Percentiles rank a stretch among this genome's conserved stretches.
These are phyloP conservation scores for Sebastes kiyomatsui DNA, from an alignment of 2,797 vertebrate species.

Conservation along the genomic window DNA sequence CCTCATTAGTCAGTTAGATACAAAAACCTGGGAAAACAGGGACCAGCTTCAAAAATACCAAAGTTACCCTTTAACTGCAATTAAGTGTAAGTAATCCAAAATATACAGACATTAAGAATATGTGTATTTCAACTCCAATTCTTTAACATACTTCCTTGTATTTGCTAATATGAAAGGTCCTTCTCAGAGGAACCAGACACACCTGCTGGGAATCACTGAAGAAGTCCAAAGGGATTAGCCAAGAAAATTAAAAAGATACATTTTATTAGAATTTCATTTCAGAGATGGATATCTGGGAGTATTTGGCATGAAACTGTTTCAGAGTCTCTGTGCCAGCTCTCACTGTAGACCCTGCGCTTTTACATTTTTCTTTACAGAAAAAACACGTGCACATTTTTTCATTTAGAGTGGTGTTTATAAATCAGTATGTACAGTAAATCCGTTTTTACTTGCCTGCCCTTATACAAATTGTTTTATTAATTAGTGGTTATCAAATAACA, in stretches of 20 bases:
- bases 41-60: too few relatives aligned
- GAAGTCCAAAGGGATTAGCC: neutral
- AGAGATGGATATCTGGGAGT: conserved; percentile 13
- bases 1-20: neutral
- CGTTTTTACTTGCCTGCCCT: too few relatives aligned
- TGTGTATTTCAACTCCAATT: neutral
- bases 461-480: too few relatives aligned
- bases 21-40: neutral
- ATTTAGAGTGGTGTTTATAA: neutral
- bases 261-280: neutral
- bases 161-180: neutral
- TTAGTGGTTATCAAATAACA: too few relatives aligned
- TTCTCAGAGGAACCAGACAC: neutral
- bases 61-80: neutral
- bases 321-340: neutral
- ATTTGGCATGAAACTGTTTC: conserved; percentile 17
- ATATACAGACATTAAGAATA: neutral
- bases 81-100: neutral
- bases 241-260: too few relatives aligned
- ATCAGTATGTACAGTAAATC: too few relatives aligned
- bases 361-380: too few relatives aligned
- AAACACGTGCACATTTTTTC: neutral
- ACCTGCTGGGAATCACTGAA: neutral
- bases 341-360: neutral
- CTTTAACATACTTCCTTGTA: neutral